Conservation (phyloP, 2,113 vertebrate genomes). For the Mola mola region DNA sequence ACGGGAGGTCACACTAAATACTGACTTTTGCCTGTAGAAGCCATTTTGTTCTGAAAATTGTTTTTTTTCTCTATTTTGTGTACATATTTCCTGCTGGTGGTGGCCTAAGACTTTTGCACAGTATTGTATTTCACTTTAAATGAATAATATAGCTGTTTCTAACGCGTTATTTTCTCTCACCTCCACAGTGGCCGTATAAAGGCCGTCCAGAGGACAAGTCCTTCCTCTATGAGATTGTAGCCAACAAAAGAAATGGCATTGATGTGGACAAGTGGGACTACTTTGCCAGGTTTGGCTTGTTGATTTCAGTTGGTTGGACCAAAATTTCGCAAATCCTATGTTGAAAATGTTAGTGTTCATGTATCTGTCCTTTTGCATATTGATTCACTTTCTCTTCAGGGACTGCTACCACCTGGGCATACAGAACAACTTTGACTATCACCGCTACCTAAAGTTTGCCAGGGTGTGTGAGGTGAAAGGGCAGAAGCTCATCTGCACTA, state of each 20-base stretch:
- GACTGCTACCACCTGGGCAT: constrained; percentile 96
- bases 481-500: constrained; percentile 87
- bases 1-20: too few species aligned
- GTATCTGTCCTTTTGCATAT: not conserved
- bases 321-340: not conserved
- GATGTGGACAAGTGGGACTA: constrained; percentile 99
- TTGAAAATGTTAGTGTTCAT: not conserved
- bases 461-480: constrained; percentile 87
- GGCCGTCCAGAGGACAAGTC: constrained; percentile 88
- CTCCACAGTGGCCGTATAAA: constrained; percentile 85
- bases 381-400: constrained; percentile 66
- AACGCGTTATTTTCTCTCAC: not conserved
- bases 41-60: too few species aligned
- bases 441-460: constrained; percentile 89
- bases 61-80: too few species aligned
- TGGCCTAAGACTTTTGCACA: too few species aligned
- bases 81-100: too few species aligned
- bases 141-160: too few species aligned
- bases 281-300: constrained; percentile 88
- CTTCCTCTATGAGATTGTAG: constrained; percentile 96
- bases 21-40: too few species aligned
- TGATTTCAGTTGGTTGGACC: not conserved
- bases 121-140: too few species aligned
- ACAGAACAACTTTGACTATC: constrained; percentile 93
- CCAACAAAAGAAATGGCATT: constrained; percentile 93